phyloP scores from a whole-genome alignment of 1,140 invertebrate species.

The Drosophila suzukii region DNA sequence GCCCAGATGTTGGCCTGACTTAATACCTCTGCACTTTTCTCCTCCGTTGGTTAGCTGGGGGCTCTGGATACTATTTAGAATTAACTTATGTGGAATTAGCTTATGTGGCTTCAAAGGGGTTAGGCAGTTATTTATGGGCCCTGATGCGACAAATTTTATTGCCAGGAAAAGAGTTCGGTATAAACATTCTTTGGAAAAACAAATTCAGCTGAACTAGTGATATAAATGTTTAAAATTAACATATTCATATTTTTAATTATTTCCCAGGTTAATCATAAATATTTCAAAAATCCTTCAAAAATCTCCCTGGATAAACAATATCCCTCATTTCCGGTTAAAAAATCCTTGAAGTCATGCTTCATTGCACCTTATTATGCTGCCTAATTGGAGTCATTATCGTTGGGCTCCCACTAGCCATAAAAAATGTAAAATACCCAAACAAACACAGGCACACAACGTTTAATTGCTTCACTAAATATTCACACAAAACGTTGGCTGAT shows the following conservation, averaged over 20 bases:
- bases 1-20: slow-evolving; percentile 5
- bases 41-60: background rate
- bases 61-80: slow-evolving; percentile 18
- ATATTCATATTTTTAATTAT: no score
- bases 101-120: background rate
- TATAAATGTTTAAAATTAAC: background rate
- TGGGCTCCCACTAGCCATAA: slow-evolving; percentile 40
- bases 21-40: slow-evolving; percentile 1
- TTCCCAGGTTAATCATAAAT: background rate
- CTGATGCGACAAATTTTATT: slow-evolving; percentile 12
- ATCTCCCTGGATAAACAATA: background rate
- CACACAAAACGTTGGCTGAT: slow-evolving; percentile 43
- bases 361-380: slow-evolving; percentile 32
- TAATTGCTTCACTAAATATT: slow-evolving; percentile 63
- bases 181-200: no score
- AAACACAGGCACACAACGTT: background rate
- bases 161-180: background rate
- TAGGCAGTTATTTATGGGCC: slow-evolving; percentile 12
- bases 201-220: no score
- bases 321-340: background rate
- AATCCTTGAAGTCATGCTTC: slow-evolving; percentile 18
- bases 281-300: slow-evolving; percentile 7
- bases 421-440: slow-evolving; percentile 16
- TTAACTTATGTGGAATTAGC: slow-evolving; percentile 29
- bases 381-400: slow-evolving; percentile 51